Conservation (phyloP, 2,888 invertebrate genomes). For the Tuberolachnus salignus region DNA sequence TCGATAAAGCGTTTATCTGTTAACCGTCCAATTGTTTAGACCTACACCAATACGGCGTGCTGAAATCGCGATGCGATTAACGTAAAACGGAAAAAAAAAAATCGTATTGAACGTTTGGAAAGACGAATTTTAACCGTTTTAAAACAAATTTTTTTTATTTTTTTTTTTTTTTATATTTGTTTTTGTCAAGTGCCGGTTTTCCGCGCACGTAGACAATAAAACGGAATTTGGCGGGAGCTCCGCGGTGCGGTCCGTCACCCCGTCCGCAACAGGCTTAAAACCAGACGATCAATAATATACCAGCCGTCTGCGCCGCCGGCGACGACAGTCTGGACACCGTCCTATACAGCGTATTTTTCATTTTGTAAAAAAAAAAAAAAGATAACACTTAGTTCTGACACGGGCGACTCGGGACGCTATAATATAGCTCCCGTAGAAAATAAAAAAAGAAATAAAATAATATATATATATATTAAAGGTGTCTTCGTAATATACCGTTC, state of each 20-base stretch:
- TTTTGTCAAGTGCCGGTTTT: no score
- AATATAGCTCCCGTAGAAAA: not conserved
- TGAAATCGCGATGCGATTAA: no score
- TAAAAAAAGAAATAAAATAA: no score
- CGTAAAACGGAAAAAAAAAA: no score
- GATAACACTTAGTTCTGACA: conserved; percentile 17
- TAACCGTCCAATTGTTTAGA: no score
- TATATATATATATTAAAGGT: not conserved
- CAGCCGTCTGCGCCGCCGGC: conserved; percentile 45
- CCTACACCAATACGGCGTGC: no score
- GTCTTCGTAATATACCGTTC: not conserved
- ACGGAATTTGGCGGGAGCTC: conserved; percentile 50
- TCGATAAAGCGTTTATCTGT: no score
- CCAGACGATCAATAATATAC: conserved; percentile 50
- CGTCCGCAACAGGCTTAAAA: conserved; percentile 53
- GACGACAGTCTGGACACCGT: conserved; percentile 52
- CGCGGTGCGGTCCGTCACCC: not conserved
- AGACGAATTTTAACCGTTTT: no score
- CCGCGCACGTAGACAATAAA: conserved; percentile 46
- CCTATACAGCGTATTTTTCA: conserved; percentile 8
- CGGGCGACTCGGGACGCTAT: not conserved
- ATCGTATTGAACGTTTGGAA: no score
- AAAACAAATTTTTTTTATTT: no score
- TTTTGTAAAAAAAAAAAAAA: not conserved
- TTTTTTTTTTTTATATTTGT: no score